A percentile compares a stretch with the other conserved stretches of the same genome.
Conservation (phyloP, 2,113 vertebrate genomes). For the Cervus canadensis region DNA sequence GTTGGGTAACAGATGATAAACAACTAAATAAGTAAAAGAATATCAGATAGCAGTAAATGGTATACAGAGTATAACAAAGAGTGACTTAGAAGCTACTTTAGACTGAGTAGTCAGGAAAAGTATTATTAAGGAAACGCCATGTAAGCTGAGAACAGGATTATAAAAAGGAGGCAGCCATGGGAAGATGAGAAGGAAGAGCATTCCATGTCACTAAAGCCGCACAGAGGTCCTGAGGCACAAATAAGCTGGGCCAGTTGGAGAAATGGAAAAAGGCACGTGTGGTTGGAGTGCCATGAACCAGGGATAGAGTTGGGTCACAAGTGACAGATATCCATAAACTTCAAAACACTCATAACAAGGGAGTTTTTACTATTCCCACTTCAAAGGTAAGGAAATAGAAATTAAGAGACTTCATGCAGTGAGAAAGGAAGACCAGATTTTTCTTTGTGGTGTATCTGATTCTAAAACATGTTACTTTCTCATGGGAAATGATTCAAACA, state of each 20-base stretch:
- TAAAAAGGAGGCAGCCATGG: background rate
- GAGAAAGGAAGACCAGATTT: constrained; percentile 34
- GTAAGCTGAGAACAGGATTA: background rate
- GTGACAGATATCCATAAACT: background rate
- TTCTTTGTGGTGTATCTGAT: background rate
- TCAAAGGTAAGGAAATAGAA: constrained; percentile 24
- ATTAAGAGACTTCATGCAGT: background rate
- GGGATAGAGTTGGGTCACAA: background rate
- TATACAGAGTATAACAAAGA: background rate
- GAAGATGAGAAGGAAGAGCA: background rate
- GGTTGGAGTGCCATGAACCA: background rate
- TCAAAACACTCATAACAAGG: background rate
- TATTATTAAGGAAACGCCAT: background rate
- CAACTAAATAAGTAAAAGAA: background rate
- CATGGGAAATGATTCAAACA: background rate
- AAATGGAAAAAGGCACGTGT: background rate
- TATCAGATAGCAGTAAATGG: background rate
- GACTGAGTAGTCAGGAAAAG: background rate
- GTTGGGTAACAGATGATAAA: background rate
- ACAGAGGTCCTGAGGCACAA: background rate
- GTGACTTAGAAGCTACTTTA: background rate
- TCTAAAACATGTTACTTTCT: constrained; percentile 10
- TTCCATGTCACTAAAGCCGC: background rate
- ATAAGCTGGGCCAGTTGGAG: background rate
- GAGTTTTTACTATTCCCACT: background rate